Evolutionary conservation across 2,797 vertebrate species (phyloP), one percentile per base, ranked within the genome.

Genomic region (Amblyraja radiata): DNA sequence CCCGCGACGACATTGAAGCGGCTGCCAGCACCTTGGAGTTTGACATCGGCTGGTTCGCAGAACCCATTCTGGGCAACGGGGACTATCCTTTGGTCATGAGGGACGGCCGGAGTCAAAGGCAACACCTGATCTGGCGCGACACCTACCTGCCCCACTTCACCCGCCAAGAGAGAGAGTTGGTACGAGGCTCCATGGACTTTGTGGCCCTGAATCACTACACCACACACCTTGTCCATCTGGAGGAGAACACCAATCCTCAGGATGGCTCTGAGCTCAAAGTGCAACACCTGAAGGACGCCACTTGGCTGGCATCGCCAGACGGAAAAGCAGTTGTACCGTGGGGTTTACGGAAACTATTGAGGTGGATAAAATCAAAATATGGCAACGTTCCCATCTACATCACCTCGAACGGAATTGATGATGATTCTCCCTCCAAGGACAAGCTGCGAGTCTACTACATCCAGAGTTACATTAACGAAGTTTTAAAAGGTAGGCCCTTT

Each of bases 201-300:
- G 97, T 99, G 93, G 98, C 98, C 14, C 94, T 99, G 58, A 98
- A 98, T 94, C 99, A 99, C 95, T 99, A 98, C 94, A 99, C 97
- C 68, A 98, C 98, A 83, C 96, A 97, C 65, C 96, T 99, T 4
- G 98, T 98, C 71, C 97, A 98, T 25, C 98, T 97, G 74, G 97
- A 97, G 93, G 97, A 97, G 93, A 98, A 99, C 94, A 97, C 98
- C 95, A 97, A 97, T 0, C 95, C 96, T 80, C 97, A 97, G 78
- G 98, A 98, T 73, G 97, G 96, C 1, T 95, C 97, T 73, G 97
- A 95, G 93, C 95, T 99, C 8, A 97, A 98, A 94, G 97, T 98
- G 86, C 98, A 99, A 68, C 96, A 97, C 95, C 97, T 98, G 96
- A 97, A 96, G 0, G 99, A 99, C 94, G 97, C 97, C 94, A 99